These are phyloP conservation scores for Corythoichthys haematopterus DNA, from an alignment of 2,113 vertebrate genomes.

Conservation along the genomic window DNA sequence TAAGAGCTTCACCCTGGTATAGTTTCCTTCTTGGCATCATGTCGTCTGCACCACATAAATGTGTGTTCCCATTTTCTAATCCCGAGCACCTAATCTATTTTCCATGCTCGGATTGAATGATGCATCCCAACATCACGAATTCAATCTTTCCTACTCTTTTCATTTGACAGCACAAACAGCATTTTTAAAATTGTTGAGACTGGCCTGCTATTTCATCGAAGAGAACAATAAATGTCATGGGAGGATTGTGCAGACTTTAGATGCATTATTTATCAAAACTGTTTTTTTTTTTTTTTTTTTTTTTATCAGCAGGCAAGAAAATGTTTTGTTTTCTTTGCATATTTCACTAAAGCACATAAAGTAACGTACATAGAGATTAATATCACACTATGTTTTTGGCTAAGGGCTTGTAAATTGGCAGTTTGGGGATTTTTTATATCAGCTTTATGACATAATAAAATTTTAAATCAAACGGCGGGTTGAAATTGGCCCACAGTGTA, in stretches of 20 bases:
- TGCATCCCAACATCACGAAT: constrained; percentile 14
- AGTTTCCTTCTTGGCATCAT: constrained; percentile 8
- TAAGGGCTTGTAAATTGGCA: constrained; percentile 34
- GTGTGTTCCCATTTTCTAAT: constrained; percentile 6
- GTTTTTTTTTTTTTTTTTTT: constrained; percentile 38
- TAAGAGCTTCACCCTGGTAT: constrained; percentile 98
- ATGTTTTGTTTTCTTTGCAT: constrained; percentile 6
- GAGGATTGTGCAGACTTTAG: constrained; percentile 33
- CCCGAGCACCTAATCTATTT: constrained; percentile 15
- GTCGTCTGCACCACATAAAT: constrained; percentile 1
- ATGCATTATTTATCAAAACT: constrained; percentile 54
- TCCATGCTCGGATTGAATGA: constrained; percentile 10
- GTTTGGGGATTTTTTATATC: constrained; percentile 37
- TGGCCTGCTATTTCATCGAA: constrained; percentile 24
- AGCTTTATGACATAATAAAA: constrained; percentile 9
- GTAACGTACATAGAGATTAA: constrained; percentile 20
- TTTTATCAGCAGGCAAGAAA: constrained; percentile 25
- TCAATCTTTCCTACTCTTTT: constrained; percentile 5
- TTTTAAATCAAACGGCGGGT: no score
- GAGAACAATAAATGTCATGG: constrained; percentile 34
- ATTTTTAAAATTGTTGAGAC: constrained; percentile 17
- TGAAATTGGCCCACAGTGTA: no score
- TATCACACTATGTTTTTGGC: constrained; percentile 9
- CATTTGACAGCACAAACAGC: constrained; percentile 18
- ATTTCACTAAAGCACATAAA: constrained; percentile 2